Base-by-base conservation (phyloP, 2,888 invertebrate species). In the Panzeria rudis region DNA sequence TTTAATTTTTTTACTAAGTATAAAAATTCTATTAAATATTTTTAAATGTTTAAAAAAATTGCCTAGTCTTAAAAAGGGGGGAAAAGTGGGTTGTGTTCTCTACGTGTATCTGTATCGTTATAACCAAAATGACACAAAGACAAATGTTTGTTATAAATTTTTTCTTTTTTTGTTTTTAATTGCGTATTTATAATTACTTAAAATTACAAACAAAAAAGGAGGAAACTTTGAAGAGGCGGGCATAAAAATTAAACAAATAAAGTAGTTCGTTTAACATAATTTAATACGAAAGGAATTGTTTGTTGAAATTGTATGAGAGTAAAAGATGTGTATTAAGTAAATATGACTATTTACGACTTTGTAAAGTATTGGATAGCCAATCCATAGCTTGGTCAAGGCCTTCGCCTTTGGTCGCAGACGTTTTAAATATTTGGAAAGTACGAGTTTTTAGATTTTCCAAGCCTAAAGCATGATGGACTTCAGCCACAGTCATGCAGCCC, bases 361-460 rank as follows among this genome's bases (percentile, higher is more conserved):
- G 97, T 90, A 98, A 93, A 73, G 97, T 97, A 91, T 97, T 98
- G 85, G 97, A 96, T 87, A 98, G 95, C 99, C 99, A 99, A 93
- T 99, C 99, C 99, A 99, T 99, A 84, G 99, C 98, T 93, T 98
- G 98, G 92, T 99, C 98, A 68, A 99, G 94, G 0, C 99, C 99
- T 93, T 99, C 98, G 32, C 99, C 99, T 93, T 98, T 97, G 88
- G 98, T 97, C 61, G 99, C 99, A 0, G 99, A 99, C 2, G 99
- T 99, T 94, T 99, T 99, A 93, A 99, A 99, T 91, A 99, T 99
- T 90, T 93, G 92, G 94, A 99, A 99, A 91, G 99, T 99, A 91
- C 99, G 95, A 93, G 98, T 98, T 93, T 98, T 98, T 76, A 99
- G 94, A 15, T 97, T 97, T 89, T 99, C 98, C 89, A 99, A 94